phyloP scores from a whole-genome alignment of 2,113 vertebrate species.

The Nymphicus hollandicus region DNA sequence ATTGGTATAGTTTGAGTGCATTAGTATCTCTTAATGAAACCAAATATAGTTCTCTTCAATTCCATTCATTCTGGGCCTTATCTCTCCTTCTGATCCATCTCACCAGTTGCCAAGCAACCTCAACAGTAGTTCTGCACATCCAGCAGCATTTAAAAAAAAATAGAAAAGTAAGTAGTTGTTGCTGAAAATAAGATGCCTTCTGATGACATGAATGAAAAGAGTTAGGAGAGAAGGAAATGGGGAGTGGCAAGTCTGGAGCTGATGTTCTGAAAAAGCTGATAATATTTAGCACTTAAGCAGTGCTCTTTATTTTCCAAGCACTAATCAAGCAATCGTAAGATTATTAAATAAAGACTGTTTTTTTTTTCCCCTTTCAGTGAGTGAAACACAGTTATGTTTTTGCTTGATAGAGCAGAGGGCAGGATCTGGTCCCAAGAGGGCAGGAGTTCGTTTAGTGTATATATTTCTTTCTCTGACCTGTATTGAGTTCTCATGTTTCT shows the following conservation, averaged over 20 bases:
- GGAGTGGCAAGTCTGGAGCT: background rate
- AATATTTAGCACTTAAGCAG: background rate
- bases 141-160: background rate
- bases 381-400: background rate
- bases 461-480: background rate
- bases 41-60: conserved; percentile 21
- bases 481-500: background rate
- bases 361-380: background rate
- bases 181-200: conserved; percentile 57
- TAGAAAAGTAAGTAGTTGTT: conserved; percentile 11
- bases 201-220: conserved; percentile 49
- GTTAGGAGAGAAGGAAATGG: background rate
- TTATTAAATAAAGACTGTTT: background rate
- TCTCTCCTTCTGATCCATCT: conserved; percentile 8
- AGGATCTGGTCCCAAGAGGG: background rate
- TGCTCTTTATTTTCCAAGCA: background rate
- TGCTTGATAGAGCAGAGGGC: background rate
- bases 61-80: conserved; percentile 55
- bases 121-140: conserved; percentile 46
- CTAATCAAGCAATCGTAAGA: background rate
- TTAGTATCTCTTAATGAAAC: conserved; percentile 23
- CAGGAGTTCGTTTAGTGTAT: background rate
- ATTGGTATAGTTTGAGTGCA: background rate
- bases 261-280: background rate
- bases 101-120: conserved; percentile 53